Percentiles rank a stretch among this genome's conserved stretches.
Evolutionary conservation across 2,113 vertebrate species (phyloP).

Genomic region (Oryzias celebensis): DNA sequence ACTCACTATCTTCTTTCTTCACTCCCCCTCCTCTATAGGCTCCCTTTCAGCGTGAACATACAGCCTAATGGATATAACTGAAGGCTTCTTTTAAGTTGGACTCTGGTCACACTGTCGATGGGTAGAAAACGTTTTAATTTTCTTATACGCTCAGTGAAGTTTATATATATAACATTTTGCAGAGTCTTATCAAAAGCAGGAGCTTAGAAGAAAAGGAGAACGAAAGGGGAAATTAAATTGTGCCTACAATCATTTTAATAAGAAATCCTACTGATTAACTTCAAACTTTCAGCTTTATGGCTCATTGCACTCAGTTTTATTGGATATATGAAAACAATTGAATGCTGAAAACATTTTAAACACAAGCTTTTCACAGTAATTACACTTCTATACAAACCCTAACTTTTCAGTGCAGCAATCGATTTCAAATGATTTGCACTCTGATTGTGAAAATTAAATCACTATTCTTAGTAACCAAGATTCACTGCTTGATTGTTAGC

Average conservation of each 20-base stretch:
- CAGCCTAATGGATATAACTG: background rate
- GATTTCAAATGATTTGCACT: too few species aligned
- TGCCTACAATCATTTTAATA: conserved; percentile 20
- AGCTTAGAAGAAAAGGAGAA: conserved; percentile 1
- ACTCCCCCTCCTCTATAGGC: conserved; percentile 3
- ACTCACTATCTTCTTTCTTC: conserved; percentile 7
- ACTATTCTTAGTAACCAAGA: too few species aligned
- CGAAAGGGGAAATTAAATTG: conserved; percentile 2
- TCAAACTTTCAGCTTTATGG: conserved; percentile 28
- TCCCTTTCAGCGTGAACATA: background rate
- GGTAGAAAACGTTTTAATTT: conserved; percentile 1
- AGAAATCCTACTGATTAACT: conserved; percentile 22
- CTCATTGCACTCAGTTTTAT: conserved; percentile 7
- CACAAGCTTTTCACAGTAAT: too few species aligned
- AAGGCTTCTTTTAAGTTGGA: conserved; percentile 1
- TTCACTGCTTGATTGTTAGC: too few species aligned
- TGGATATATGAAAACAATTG: conserved; percentile 30
- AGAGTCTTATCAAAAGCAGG: conserved; percentile 4
- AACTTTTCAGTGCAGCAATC: too few species aligned
- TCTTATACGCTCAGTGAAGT: conserved; percentile 1
- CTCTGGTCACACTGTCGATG: background rate
- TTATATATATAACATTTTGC: conserved; percentile 1
- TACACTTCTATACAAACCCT: too few species aligned
- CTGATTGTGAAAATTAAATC: too few species aligned
- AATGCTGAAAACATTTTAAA: background rate